A percentile compares a stretch with the other conserved stretches of the same genome.
These are phyloP conservation scores for Eudasyphora cyanicolor DNA, from an alignment of 2,888 invertebrate genomes.

Conservation along the genomic window DNA sequence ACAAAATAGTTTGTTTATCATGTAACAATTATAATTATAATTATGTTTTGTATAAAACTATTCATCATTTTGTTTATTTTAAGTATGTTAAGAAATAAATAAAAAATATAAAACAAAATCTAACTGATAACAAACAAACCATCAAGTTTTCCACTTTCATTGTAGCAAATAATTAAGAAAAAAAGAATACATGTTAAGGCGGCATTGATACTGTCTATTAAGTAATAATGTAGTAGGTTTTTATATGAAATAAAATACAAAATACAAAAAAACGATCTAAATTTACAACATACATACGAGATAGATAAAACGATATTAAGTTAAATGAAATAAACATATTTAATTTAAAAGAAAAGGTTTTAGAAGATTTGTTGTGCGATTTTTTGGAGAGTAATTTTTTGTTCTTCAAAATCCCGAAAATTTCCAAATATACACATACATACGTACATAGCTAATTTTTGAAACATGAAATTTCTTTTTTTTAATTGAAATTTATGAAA, in stretches of 20 bases:
- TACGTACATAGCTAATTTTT: no score
- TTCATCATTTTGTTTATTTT: background rate
- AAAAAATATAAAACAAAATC: background rate
- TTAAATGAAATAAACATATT: background rate
- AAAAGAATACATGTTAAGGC: background rate
- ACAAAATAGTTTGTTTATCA: no score
- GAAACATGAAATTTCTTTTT: background rate
- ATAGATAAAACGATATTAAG: background rate
- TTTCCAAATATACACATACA: no score
- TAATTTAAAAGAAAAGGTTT: background rate
- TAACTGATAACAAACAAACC: constrained; percentile 5
- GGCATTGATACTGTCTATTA: constrained; percentile 33
- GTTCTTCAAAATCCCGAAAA: no score
- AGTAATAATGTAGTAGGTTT: constrained; percentile 42
- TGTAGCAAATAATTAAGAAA: constrained; percentile 30
- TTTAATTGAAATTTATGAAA: background rate
- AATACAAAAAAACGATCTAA: background rate
- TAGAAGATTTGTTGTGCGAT: constrained; percentile 33
- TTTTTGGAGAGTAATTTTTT: background rate
- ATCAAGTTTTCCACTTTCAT: constrained; percentile 56
- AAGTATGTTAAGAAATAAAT: background rate
- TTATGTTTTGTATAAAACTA: background rate
- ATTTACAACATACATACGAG: background rate
- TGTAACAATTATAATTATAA: no score
- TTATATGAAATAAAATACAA: constrained; percentile 35